Conservation (phyloP, 64 coral and sea anemone species). For the Acropora tenuis region DNA sequence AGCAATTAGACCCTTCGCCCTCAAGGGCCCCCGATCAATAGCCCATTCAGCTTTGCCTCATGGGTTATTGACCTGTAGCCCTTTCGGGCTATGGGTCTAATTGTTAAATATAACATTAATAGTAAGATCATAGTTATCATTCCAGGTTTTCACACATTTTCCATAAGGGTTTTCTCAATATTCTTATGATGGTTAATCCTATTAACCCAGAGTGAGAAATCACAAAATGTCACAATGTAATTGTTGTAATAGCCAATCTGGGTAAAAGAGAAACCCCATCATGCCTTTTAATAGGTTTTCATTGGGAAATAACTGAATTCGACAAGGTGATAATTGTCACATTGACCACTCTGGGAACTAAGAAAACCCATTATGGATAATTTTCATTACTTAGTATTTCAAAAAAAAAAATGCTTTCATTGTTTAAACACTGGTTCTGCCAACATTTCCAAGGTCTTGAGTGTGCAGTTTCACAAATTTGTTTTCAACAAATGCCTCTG, state of each 20-base stretch:
- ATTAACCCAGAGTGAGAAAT: constrained; percentile 5
- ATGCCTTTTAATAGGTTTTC: neutral
- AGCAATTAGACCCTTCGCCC: too few species aligned
- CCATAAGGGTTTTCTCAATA: constrained; percentile 24
- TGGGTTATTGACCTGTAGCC: too few species aligned
- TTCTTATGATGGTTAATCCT: neutral
- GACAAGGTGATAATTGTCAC: neutral
- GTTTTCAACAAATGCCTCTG: constrained; percentile 5
- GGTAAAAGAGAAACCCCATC: neutral
- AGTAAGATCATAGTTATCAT: constrained; percentile 10
- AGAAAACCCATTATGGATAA: too few species aligned
- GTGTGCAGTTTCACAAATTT: neutral
- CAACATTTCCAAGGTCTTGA: constrained; percentile 22
- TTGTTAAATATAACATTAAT: neutral
- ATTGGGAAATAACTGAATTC: neutral
- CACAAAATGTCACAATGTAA: constrained; percentile 4
- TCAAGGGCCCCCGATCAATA: too few species aligned
- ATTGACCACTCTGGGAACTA: too few species aligned
- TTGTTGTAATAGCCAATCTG: neutral
- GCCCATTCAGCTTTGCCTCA: too few species aligned
- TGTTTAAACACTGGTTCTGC: neutral
- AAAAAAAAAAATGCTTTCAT: neutral
- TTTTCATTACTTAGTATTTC: too few species aligned
- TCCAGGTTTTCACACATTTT: neutral
- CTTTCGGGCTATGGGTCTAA: too few species aligned